Percentiles rank a stretch among this genome's conserved stretches.
These are phyloP conservation scores for Drosophila sechellia DNA, from an alignment of 1,140 invertebrate species.

Conservation along the genomic window DNA sequence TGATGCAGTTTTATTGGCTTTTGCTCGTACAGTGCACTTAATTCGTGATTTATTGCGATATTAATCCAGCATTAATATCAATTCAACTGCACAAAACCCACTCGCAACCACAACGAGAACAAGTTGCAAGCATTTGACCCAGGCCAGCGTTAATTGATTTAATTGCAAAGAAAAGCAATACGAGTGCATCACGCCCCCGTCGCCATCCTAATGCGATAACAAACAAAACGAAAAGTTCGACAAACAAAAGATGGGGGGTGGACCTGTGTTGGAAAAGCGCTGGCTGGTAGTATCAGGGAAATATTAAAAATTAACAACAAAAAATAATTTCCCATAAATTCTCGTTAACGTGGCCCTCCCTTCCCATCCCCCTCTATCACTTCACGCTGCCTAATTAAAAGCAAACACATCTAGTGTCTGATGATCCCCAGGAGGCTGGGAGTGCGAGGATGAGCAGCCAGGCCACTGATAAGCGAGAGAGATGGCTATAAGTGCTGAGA, in stretches of 20 bases:
- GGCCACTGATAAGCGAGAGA: slow-evolving; percentile 21
- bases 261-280: slow-evolving; percentile 5
- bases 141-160: slow-evolving; percentile 68
- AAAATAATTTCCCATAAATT: slow-evolving; percentile 83
- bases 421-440: slow-evolving; percentile 47
- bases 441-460: slow-evolving; percentile 27
- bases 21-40: slow-evolving; percentile 23
- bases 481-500: slow-evolving; percentile 1
- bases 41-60: slow-evolving; percentile 75
- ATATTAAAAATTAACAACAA: slow-evolving; percentile 83
- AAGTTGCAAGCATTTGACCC: slow-evolving; percentile 58
- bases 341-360: slow-evolving; percentile 62
- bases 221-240: slow-evolving; percentile 55
- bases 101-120: slow-evolving; percentile 21
- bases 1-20: slow-evolving; percentile 9
- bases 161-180: slow-evolving; percentile 64
- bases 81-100: slow-evolving; percentile 62
- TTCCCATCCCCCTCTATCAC: slow-evolving; percentile 35
- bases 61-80: slow-evolving; percentile 72
- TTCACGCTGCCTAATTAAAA: slow-evolving; percentile 81
- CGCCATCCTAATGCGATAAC: slow-evolving; percentile 60
- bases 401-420: slow-evolving; percentile 64
- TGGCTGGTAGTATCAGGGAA: slow-evolving; percentile 48
- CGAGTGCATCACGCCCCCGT: slow-evolving; percentile 21
- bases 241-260: slow-evolving; percentile 46